Evolutionary conservation across 2,113 vertebrate species (phyloP).

Genomic region (Lichenostomus cassidix): DNA sequence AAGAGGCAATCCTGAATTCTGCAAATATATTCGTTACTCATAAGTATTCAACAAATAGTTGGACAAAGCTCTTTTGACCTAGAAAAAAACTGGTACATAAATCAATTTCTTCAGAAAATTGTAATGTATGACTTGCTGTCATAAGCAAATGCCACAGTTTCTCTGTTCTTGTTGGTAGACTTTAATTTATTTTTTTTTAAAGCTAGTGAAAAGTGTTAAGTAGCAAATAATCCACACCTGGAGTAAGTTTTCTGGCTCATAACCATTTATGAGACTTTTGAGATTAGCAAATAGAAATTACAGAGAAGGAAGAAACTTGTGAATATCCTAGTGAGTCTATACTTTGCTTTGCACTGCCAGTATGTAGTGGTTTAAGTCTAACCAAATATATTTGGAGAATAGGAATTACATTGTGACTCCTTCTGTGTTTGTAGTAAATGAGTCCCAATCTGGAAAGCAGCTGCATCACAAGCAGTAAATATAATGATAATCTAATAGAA

Average conservation of each 20-base stretch:
- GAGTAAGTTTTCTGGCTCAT: background rate
- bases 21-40: background rate
- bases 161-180: background rate
- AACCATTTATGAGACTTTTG: background rate
- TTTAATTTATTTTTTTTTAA: background rate
- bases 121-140: background rate
- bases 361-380: background rate
- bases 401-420: background rate
- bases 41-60: conserved; percentile 6
- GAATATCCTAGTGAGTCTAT: background rate
- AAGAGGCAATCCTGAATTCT: conserved; percentile 23
- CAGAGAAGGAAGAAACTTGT: background rate
- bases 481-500: background rate
- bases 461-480: background rate
- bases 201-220: background rate
- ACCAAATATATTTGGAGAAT: accelerated
- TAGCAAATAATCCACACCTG: conserved; percentile 11
- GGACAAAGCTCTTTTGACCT: conserved; percentile 3
- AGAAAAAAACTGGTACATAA: background rate
- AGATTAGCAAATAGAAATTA: conserved; percentile 11
- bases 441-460: background rate
- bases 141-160: background rate
- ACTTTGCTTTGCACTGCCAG: background rate
- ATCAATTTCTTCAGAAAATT: background rate
- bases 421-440: background rate